Percentiles rank a stretch among this genome's conserved stretches.
phyloP scores from a whole-genome alignment of 2,113 vertebrate species.

The Sceloporus tristichus region DNA sequence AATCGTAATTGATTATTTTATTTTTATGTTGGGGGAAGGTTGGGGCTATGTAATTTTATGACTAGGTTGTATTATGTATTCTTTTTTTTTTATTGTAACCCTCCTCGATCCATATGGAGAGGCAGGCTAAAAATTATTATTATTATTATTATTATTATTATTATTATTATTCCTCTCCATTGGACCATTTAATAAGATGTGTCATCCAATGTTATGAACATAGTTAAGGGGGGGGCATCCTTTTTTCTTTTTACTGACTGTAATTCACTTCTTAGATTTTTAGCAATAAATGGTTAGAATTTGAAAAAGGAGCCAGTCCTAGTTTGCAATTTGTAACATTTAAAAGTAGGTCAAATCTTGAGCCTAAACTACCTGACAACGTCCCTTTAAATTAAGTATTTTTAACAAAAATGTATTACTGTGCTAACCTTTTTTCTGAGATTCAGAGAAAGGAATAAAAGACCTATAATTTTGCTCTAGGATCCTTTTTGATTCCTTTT shows the following conservation, averaged over 20 bases:
- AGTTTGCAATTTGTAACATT: constrained; percentile 48
- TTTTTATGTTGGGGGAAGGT: too few relatives aligned
- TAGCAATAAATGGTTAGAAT: constrained; percentile 6
- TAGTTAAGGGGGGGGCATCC: too few relatives aligned
- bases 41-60: too few relatives aligned
- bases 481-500: constrained; percentile 22
- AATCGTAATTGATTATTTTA: too few relatives aligned
- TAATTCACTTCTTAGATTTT: accelerated
- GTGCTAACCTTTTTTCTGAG: constrained; percentile 47
- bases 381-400: constrained; percentile 56
- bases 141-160: too few relatives aligned
- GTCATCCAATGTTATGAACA: not conserved
- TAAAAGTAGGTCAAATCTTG: constrained; percentile 55
- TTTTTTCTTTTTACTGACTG: not conserved
- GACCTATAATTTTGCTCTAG: constrained; percentile 40
- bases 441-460: constrained; percentile 53
- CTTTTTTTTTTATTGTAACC: too few relatives aligned
- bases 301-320: constrained; percentile 32
- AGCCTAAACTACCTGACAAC: constrained; percentile 56
- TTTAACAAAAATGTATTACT: constrained; percentile 26
- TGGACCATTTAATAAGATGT: not conserved
- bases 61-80: too few relatives aligned
- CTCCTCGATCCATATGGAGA: too few relatives aligned
- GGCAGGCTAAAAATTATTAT: not conserved
- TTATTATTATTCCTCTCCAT: too few relatives aligned